Base-by-base conservation (phyloP, 2,113 vertebrate genomes). In the Salvator merianae region DNA sequence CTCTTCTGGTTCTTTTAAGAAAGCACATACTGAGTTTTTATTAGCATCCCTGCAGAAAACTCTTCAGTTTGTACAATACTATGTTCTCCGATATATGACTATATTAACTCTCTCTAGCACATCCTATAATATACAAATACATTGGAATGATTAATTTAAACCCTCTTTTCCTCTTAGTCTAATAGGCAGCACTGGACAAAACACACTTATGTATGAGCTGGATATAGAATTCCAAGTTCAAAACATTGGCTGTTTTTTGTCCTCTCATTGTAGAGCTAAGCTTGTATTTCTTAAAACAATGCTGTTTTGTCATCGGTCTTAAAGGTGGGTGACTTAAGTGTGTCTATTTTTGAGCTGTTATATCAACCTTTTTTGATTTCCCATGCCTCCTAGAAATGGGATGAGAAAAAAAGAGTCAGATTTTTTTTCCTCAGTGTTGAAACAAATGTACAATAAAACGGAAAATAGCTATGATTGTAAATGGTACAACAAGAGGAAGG, bases 261-360 rank as follows among this genome's bases (percentile, higher is more conserved):
- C 66, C 14, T 69, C 34, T 69, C 66, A 16, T 69, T 34, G 34
- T 69, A 69, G n/a, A 34, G 32, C 30, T n/a, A 68, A 14, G 30
- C 16, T 34, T 80, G 32, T 65, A 38, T 38, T 71, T 73, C 10
- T 47, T 47, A 47, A 47, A 43, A 73, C 3, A 26, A 43, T 24
- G 24, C 10, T 40, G 40, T 28, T 16, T 34, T 7, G 38, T 5
- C 75, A n/a, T 34, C 14, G 14, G 5, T 55, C 20, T 63, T 63
- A 30, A 79, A n/a, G 59, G 55, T 38, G 20, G 7, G 18, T 71
- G 14, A 47, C 63, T 34, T 40, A 22, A 43, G 20, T 68, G 71
- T 70, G 18, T 30, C 66, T 63, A 24, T 73, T 83, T 65, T 83
- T 75, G 66, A 66, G 32, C 30, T 82, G 20, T 28, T 81, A 79